These are phyloP conservation scores for Cryptoleucopteryx plumbea DNA, from an alignment of 2,113 vertebrate species.

Conservation along the genomic window DNA sequence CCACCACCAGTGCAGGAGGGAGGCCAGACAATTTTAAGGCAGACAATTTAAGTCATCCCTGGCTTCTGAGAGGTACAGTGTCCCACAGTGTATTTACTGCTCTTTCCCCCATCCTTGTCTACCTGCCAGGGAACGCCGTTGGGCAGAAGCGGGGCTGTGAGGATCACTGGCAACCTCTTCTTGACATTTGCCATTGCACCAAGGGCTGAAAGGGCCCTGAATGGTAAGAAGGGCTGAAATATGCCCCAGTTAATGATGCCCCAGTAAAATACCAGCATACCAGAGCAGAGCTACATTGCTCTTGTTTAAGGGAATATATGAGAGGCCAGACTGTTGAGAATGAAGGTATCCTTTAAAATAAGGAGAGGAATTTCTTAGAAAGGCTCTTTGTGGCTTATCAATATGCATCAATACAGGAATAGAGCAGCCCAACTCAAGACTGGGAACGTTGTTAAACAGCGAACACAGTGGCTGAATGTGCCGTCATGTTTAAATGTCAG, in stretches of 20 bases:
- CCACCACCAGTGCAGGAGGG: not conserved
- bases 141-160: not conserved
- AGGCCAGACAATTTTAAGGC: not conserved
- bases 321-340: not conserved
- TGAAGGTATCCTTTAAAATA: not conserved
- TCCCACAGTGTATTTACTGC: not conserved
- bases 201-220: not conserved
- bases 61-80: not conserved
- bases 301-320: not conserved
- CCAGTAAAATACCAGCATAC: not conserved
- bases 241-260: not conserved
- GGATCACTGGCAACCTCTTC: not conserved
- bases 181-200: not conserved
- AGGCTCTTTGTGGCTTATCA: not conserved
- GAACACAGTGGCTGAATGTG: not conserved
- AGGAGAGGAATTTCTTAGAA: not conserved
- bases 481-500: not conserved
- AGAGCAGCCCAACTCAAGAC: not conserved
- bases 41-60: not conserved
- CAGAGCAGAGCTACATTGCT: not conserved
- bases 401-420: fast-evolving
- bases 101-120: not conserved
- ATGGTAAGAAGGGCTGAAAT: not conserved
- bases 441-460: not conserved
- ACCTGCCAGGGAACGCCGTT: not conserved